Percentiles rank a stretch among this genome's conserved stretches.
phyloP scores from a whole-genome alignment of 2,888 invertebrate genomes.

The Anoplius nigerrimus region DNA sequence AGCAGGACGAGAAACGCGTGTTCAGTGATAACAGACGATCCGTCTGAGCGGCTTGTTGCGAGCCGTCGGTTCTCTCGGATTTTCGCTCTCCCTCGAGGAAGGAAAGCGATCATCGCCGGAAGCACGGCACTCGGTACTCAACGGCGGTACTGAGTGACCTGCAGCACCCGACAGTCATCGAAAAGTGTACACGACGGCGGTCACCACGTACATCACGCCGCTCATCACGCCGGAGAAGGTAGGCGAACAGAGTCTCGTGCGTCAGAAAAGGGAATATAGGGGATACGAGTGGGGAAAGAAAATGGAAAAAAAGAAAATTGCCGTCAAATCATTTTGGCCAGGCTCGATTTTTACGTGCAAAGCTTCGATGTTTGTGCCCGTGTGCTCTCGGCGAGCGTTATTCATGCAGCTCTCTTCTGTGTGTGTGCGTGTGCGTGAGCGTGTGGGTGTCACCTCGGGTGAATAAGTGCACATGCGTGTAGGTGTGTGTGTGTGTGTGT shows the following conservation, averaged over 20 bases:
- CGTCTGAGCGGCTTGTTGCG: too few relatives aligned
- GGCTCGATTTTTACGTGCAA: neutral
- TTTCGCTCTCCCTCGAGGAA: too few relatives aligned
- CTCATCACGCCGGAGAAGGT: conserved; percentile 75
- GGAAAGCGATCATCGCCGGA: conserved; percentile 20
- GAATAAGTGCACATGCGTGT: conserved; percentile 16
- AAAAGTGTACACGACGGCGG: conserved; percentile 73
- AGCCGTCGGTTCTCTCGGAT: too few relatives aligned
- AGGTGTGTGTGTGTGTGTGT: conserved; percentile 6
- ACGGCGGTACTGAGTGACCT: conserved; percentile 60
- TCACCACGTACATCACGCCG: conserved; percentile 75
- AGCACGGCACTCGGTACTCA: conserved; percentile 61
- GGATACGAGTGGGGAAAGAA: too few relatives aligned
- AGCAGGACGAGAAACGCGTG: too few relatives aligned
- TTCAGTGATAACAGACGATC: too few relatives aligned
- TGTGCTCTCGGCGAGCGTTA: neutral
- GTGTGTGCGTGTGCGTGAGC: neutral
- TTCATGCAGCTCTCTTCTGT: neutral
- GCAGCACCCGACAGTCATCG: conserved; percentile 57
- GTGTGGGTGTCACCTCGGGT: conserved; percentile 12
- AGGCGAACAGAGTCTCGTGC: conserved; percentile 38
- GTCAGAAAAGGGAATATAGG: neutral
- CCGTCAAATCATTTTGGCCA: neutral
- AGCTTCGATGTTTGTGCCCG: neutral
- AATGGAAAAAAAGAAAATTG: too few relatives aligned